Evolutionary conservation across 2,797 vertebrate genomes (phyloP), one percentile per base, ranked within the genome.

Genomic region (Glossophaga mutica): DNA sequence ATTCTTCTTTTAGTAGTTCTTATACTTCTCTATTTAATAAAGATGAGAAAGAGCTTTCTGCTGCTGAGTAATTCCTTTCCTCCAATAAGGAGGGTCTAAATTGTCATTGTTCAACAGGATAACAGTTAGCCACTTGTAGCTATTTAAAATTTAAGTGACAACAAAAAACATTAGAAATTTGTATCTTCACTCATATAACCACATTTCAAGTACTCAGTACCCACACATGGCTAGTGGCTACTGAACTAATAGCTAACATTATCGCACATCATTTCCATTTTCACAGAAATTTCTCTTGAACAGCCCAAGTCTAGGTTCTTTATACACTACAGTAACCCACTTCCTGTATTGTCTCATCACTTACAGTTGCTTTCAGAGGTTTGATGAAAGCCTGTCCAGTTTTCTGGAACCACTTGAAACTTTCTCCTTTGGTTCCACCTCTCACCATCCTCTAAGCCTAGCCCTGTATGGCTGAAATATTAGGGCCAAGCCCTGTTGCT

Each of bases 131-230:
- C 12, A 9, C 22, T 9, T 24, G 32, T 50, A 62, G 37, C 52
- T 92, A 55, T 77, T 74, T 87, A 67, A 70, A 86, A 70, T 81
- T 39, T 95, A 83, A 94, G 85, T 94, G 48, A 73, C 42, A 37
- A 11, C 11, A 59, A 65, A 67, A 83, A 65, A 42, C 22, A 32
- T 62, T 65, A 50, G 34, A 44, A 79, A 57, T 83, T 57, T 2
- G 21, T 37, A 52, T 84, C 70, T 78, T 86, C 10, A 4, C 34
- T 59, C 52, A 14, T 57, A 42, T 34, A 50, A 68, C 73, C 74
- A 50, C 32, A 9, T 57, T 86, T 76, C 9, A 0, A n/a, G 46
- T 57, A 39, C 52, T 67, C 46, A 37, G 42, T 48, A 57, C 42
- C 42, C 32, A 34, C 16, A 10, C 4, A 4, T 89, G 48, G 44